Evolutionary conservation across 2,797 vertebrate genomes (phyloP), one percentile per base, ranked within the genome.

Genomic region (Bovichtus variegatus): DNA sequence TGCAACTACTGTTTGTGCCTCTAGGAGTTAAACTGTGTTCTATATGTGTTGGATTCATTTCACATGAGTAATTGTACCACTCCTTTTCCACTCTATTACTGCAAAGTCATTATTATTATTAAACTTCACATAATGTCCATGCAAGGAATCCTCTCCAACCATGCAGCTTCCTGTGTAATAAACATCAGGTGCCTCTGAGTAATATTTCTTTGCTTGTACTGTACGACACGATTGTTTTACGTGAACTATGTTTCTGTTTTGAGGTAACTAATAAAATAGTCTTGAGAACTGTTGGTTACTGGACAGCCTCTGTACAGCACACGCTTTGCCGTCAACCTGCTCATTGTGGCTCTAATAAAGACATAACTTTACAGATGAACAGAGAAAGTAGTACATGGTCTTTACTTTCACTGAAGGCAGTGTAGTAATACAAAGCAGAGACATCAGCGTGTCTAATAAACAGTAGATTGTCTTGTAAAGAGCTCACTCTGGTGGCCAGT

Each of bases 261-360:
- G 50, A 44, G 38, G 15, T 15, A 71, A 47, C 46, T 34, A 86
- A 85, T 87, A 86, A 84, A 83, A 72, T 8, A 31, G 29, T 74
- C n/a, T 36, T 40, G 15, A 61, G 18, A 71, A 61, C n/a, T 77
- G 41, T 55, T 50, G 36, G 4, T 38, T 54, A 25, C 19, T 50
- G 6, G 8, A 12, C 55, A 10, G 40, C 4, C 1, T 60, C 44
- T 75, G 25, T 36, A 12, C 18, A n/a, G 3, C 11, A 41, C 16
- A 29, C 10, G 10, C 16, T 11, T 31, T 54, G 18, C 1, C 15
- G 5, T 65, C 21, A 12, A 0, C 23, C n/a, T 40, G 9, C 25
- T 59, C 2, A 25, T 27, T 47, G 9, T 36, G 21, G 12, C 27
- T 71, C 12, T 64, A 23, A 36, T 4, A 12, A 47, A 65, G 21